Conservation (phyloP, 2,113 vertebrate genomes). For the Aviceda subcristata region DNA sequence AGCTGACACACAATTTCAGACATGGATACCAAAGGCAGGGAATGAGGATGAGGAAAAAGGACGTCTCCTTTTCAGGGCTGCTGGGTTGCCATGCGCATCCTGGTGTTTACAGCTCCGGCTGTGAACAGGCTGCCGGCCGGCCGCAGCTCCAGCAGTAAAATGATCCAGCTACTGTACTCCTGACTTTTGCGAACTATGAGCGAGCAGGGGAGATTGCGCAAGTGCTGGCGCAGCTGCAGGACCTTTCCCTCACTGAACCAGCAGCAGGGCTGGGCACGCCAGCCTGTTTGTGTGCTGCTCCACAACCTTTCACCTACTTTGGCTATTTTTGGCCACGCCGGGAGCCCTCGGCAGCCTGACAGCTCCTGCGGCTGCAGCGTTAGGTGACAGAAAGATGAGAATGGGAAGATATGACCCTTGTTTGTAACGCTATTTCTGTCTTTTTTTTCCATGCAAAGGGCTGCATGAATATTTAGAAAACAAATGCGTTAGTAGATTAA, state of each 20-base stretch:
- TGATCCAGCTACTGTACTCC: conserved; percentile 27
- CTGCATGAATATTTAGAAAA: neutral
- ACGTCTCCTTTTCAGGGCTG: neutral
- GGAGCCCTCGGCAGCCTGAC: neutral
- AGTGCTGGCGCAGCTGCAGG: neutral
- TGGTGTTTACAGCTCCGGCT: neutral
- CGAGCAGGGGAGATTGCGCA: neutral
- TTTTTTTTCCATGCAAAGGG: neutral
- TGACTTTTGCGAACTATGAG: conserved; percentile 18
- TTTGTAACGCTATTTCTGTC: conserved; percentile 6
- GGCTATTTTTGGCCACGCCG: neutral
- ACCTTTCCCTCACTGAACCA: conserved; percentile 48
- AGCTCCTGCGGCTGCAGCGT: neutral
- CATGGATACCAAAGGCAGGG: neutral
- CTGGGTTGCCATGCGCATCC: neutral
- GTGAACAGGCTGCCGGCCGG: neutral
- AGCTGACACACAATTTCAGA: neutral
- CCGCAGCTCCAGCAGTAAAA: neutral
- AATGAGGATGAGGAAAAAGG: neutral
- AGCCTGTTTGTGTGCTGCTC: conserved; percentile 26
- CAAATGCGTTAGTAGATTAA: neutral
- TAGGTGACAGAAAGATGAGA: conserved; percentile 13
- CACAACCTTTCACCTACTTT: conserved; percentile 57
- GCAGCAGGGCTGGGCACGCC: neutral
- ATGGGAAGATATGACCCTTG: neutral